These are phyloP conservation scores for Hoplodrina blanda DNA, from an alignment of 2,888 invertebrate genomes.

Conservation along the genomic window DNA sequence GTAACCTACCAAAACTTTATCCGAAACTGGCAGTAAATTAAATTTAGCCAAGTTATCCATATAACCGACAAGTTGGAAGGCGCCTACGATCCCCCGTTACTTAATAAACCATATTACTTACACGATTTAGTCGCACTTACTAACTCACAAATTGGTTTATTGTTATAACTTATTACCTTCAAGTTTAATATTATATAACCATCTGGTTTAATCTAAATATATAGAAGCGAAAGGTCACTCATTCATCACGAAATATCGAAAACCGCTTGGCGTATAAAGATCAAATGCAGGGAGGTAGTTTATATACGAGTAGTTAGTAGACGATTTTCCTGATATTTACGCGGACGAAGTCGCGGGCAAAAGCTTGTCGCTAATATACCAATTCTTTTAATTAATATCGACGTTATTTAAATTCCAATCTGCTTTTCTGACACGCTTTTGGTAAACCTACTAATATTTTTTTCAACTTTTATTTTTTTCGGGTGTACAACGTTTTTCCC, in stretches of 20 bases:
- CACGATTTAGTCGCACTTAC: slow-evolving; percentile 24
- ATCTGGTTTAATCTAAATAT: background rate
- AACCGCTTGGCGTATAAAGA: too few relatives aligned
- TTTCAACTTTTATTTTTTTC: too few relatives aligned
- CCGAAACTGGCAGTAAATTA: slow-evolving; percentile 36
- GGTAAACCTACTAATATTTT: too few relatives aligned
- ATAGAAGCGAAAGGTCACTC: too few relatives aligned
- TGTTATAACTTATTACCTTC: slow-evolving; percentile 22
- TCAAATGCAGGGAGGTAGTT: too few relatives aligned
- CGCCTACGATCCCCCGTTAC: slow-evolving; percentile 40
- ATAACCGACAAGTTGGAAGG: slow-evolving; percentile 37
- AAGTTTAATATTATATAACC: slow-evolving; percentile 11
- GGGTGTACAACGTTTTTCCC: too few relatives aligned
- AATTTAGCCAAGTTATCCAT: slow-evolving; percentile 49
- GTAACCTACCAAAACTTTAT: slow-evolving; percentile 21
- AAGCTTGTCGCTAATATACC: background rate
- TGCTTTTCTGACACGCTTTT: background rate
- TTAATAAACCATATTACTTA: slow-evolving; percentile 43
- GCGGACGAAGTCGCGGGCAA: too few relatives aligned
- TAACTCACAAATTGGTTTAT: slow-evolving; percentile 38
- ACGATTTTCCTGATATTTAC: too few relatives aligned
- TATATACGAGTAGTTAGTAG: too few relatives aligned
- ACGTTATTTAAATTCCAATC: background rate
- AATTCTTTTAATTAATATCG: too few relatives aligned
- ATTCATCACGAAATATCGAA: too few relatives aligned